Conservation (phyloP, 2,797 vertebrate genomes). For the Galagoides demidoff region DNA sequence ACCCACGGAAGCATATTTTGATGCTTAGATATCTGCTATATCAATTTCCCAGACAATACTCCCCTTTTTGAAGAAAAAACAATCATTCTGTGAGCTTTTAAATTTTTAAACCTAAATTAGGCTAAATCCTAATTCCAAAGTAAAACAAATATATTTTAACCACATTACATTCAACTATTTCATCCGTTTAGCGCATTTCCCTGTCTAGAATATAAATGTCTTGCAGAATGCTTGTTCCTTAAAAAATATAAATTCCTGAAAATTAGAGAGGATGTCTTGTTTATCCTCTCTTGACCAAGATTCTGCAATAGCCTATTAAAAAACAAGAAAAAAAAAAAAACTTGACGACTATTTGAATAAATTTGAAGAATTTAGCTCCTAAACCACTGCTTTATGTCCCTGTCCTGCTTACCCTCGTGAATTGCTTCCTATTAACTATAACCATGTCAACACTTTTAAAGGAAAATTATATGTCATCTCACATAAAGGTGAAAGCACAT, state of each 20-base stretch:
- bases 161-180: neutral
- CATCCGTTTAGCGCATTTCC: neutral
- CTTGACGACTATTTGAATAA: neutral
- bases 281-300: neutral
- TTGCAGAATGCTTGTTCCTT: neutral
- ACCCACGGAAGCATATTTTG: neutral
- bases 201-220: neutral
- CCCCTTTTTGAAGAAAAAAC: neutral
- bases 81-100: constrained; percentile 1
- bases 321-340: neutral
- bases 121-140: neutral
- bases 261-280: neutral
- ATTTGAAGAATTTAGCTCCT: neutral
- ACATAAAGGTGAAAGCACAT: neutral
- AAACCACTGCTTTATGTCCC: neutral
- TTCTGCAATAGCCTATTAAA: neutral
- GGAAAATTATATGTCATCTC: neutral
- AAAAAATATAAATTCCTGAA: neutral
- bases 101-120: neutral
- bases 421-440: neutral
- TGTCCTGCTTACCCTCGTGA: neutral
- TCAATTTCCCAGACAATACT: neutral
- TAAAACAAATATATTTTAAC: neutral
- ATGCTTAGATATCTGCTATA: neutral
- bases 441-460: neutral